phyloP scores from a whole-genome alignment of 2,888 invertebrate genomes.

The Drosophila anomelani region DNA sequence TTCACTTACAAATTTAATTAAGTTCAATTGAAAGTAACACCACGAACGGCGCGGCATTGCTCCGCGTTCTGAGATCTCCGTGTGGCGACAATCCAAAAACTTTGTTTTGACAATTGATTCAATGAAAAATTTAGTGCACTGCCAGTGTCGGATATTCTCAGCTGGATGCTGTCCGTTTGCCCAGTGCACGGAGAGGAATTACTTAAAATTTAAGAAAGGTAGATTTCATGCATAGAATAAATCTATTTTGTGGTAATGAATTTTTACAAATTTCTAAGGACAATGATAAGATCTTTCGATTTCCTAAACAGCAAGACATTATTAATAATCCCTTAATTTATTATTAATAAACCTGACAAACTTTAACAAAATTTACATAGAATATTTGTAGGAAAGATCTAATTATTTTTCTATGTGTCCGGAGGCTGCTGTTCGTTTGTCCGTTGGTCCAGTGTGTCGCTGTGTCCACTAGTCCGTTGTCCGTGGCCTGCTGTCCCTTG shows the following conservation, averaged over 20 bases:
- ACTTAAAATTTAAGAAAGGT: neutral
- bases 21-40: slow-evolving; percentile 84
- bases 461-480: neutral
- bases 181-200: neutral
- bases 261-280: fast-evolving
- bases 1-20: slow-evolving; percentile 85
- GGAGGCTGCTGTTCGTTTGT: neutral
- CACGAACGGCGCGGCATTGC: slow-evolving; percentile 52
- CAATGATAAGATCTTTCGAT: neutral
- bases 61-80: slow-evolving; percentile 30
- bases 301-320: fast-evolving
- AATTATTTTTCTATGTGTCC: neutral
- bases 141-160: slow-evolving; percentile 45
- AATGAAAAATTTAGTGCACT: slow-evolving; percentile 79
- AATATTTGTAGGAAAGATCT: too few relatives aligned
- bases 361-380: too few relatives aligned
- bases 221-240: neutral
- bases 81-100: slow-evolving; percentile 74
- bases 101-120: slow-evolving; percentile 80
- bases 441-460: slow-evolving; percentile 10
- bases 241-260: neutral
- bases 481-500: slow-evolving; percentile 4
- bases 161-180: slow-evolving; percentile 27
- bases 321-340: neutral
- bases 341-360: too few relatives aligned